Base-by-base conservation (phyloP, 2,113 vertebrate genomes). In the Psittacula cyanocephala region DNA sequence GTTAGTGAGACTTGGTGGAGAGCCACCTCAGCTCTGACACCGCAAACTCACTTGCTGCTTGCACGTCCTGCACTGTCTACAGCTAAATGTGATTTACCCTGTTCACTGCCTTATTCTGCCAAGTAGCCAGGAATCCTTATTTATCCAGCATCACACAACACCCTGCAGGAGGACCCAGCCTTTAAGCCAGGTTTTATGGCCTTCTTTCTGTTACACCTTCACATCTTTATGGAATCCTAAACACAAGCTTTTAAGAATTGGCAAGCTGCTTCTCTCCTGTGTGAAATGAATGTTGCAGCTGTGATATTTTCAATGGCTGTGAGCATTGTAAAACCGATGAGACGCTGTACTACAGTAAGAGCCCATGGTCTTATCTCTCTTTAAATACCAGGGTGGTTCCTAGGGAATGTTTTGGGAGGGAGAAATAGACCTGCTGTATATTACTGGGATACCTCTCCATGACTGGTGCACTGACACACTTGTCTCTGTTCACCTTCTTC, bases 141-240 rank as follows among this genome's bases (percentile, higher is more conserved):
- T 23, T 55, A 55, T 13, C 20, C 37, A 20, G 6, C 2, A 5
- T 23, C 60, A 75, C 18, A n/a, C 11, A 31, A 14, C 0, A 0
- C 23, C 44, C 67, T 55, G 47, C 28, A 50, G 57, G 24, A 93
- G 14, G 28, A 23, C n/a, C 31, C 52, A 68, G 44, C 19, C 70
- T 59, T 23, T 44, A 41, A 37, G 31, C 19, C 31, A 59, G 46
- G n/a, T 70, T 89, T 89, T 49, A 49, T 19, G 22, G 20, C 62
- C 55, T 75, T 24, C 33, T 60, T 68, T 71, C 50, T 71, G 24
- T 53, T 80, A 52, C 25, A 47, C 9, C 11, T 60, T 49, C 35
- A 29, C 1, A 4, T 52, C n/a, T 74, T 70, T 53, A 28, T 39
- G 46, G 64, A 90, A 76, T 52, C 62, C 44, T 82, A 68, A 93